Conservation (phyloP, 2,888 invertebrate species). For the Trissolcus japonicus region DNA sequence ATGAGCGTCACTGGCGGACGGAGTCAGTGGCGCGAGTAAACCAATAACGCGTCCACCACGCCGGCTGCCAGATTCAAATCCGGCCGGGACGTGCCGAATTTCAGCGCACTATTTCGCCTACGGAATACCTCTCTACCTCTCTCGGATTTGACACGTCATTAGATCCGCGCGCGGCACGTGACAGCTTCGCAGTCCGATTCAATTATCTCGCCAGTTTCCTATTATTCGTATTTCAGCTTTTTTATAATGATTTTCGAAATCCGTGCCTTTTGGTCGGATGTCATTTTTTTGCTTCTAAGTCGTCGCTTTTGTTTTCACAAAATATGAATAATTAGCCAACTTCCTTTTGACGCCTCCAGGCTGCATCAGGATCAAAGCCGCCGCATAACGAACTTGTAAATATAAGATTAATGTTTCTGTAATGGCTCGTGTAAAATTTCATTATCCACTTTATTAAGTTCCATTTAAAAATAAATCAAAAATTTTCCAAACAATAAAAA, state of each 20-base stretch:
- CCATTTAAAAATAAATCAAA: no score
- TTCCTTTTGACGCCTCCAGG: conserved; percentile 60
- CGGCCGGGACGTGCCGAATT: conserved; percentile 66
- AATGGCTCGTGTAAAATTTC: conserved; percentile 76
- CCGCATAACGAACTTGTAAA: conserved; percentile 74
- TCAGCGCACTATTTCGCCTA: conserved; percentile 71
- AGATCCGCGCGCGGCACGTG: conserved; percentile 59
- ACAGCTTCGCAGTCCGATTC: conserved; percentile 43
- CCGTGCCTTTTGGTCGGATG: conserved; percentile 19
- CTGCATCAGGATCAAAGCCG: conserved; percentile 70
- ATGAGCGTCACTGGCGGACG: conserved; percentile 70
- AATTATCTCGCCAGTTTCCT: conserved; percentile 23
- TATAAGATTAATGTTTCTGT: conserved; percentile 75
- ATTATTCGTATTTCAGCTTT: conserved; percentile 57
- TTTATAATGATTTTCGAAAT: conserved; percentile 17
- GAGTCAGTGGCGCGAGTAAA: conserved; percentile 75
- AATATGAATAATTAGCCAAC: conserved; percentile 63
- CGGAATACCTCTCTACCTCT: conserved; percentile 65
- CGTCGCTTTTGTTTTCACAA: conserved; percentile 68
- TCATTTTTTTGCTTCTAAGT: conserved; percentile 62
- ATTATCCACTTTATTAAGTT: conserved; percentile 64
- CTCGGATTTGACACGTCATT: conserved; percentile 72
- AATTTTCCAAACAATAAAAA: no score
- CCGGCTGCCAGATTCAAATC: conserved; percentile 75
- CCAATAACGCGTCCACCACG: conserved; percentile 75